Conservation (phyloP, 2,888 invertebrate genomes). For the Chesias legatella region DNA sequence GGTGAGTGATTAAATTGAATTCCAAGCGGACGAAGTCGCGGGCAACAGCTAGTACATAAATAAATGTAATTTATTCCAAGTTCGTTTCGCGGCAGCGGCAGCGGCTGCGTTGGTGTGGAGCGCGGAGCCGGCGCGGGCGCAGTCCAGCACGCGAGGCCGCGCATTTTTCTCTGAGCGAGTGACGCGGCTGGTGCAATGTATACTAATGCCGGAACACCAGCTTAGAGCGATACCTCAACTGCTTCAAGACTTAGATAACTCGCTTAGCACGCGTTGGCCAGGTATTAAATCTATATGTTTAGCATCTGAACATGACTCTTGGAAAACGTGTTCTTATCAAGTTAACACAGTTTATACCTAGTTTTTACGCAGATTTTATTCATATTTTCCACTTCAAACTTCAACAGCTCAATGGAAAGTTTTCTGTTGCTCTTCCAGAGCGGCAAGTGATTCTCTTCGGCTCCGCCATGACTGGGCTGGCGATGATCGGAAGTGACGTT, state of each 20-base stretch:
- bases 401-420: too few relatives aligned
- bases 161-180: constrained; percentile 1
- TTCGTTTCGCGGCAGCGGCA: too few relatives aligned
- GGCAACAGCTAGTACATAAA: too few relatives aligned
- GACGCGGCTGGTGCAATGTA: background rate
- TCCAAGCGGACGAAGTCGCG: too few relatives aligned
- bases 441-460: constrained; percentile 1
- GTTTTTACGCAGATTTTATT: too few relatives aligned
- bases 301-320: too few relatives aligned
- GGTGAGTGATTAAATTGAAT: too few relatives aligned
- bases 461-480: constrained; percentile 2
- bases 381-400: too few relatives aligned
- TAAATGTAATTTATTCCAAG: too few relatives aligned
- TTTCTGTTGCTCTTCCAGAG: constrained; percentile 4
- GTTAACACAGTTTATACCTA: too few relatives aligned
- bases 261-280: constrained; percentile 7
- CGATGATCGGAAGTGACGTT: constrained; percentile 3
- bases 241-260: constrained; percentile 1
- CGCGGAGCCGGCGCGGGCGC: background rate
- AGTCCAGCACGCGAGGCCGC: background rate
- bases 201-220: constrained; percentile 1
- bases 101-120: constrained; percentile 3
- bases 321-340: too few relatives aligned
- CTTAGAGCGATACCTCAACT: background rate
- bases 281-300: too few relatives aligned